Conservation (phyloP, 2,113 vertebrate genomes). For the Pollimyrus isidori region DNA sequence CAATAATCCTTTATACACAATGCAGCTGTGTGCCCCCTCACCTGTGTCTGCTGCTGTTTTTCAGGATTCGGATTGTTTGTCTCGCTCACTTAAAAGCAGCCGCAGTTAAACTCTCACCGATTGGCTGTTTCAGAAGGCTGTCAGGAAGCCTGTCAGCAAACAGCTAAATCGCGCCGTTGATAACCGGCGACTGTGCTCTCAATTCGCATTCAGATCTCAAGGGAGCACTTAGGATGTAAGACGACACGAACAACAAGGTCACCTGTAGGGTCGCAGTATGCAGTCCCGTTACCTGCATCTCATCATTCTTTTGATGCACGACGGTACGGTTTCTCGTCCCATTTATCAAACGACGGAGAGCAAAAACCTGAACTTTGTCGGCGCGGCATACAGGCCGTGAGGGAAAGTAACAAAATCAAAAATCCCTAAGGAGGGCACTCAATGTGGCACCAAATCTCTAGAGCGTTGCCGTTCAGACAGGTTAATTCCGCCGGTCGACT, state of each 20-base stretch:
- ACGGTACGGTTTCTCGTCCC: not conserved
- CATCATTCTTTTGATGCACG: not conserved
- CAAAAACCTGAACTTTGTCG: not conserved
- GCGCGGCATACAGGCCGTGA: not conserved
- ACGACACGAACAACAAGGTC: not conserved
- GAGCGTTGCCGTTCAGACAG: constrained; percentile 14
- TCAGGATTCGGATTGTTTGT: not conserved
- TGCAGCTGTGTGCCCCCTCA: not conserved
- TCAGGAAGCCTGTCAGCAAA: not conserved
- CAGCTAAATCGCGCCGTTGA: not conserved
- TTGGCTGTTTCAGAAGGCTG: not conserved
- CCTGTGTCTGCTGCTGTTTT: not conserved
- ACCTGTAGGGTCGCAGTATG: not conserved
- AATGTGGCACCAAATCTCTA: constrained; percentile 16
- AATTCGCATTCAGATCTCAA: not conserved
- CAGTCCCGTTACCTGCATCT: not conserved
- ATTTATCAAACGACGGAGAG: not conserved
- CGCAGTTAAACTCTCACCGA: not conserved
- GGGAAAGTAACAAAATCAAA: constrained; percentile 2
- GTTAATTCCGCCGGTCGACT: constrained; percentile 30
- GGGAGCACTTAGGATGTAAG: not conserved
- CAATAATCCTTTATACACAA: not conserved
- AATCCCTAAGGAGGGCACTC: constrained; percentile 10
- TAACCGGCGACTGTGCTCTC: not conserved
- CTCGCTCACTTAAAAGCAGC: not conserved